A percentile compares a stretch with the other conserved stretches of the same genome.
Conservation (phyloP, 2,113 vertebrate species). For the Megaptera novaeangliae region DNA sequence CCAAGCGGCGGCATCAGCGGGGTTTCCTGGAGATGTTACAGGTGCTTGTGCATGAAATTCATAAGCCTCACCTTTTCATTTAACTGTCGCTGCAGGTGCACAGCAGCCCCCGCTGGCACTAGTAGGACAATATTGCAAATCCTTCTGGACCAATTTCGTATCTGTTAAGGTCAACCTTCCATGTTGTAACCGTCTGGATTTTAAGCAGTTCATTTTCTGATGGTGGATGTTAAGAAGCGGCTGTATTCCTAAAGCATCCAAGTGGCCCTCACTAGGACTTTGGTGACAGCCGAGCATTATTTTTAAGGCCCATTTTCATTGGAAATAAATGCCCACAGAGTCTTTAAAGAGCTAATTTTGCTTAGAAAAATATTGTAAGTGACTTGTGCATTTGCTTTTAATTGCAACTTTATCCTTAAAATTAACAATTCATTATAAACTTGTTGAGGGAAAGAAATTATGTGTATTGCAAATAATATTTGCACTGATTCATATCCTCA, state of each 20-base stretch:
- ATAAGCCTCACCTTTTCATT: slow-evolving; percentile 3
- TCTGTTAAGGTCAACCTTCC: background rate
- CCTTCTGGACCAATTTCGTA: background rate
- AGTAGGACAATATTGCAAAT: background rate
- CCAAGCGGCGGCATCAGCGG: background rate
- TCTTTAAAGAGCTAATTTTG: background rate
- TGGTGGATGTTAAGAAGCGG: background rate
- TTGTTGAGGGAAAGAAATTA: background rate
- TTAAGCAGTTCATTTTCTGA: background rate
- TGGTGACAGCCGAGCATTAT: background rate
- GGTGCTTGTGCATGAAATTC: slow-evolving; percentile 11
- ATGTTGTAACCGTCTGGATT: background rate
- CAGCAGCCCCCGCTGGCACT: background rate
- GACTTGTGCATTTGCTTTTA: background rate
- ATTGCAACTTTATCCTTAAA: background rate
- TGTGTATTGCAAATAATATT: background rate
- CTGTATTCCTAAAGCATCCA: background rate
- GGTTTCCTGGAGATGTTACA: slow-evolving; percentile 16
- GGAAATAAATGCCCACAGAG: background rate
- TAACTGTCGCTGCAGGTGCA: background rate
- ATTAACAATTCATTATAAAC: background rate
- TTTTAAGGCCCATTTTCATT: background rate
- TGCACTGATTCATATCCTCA: background rate
- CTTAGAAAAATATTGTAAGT: background rate
- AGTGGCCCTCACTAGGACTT: background rate